Evolutionary conservation across 2,888 invertebrate species (phyloP).

Genomic region (Bibio marci): DNA sequence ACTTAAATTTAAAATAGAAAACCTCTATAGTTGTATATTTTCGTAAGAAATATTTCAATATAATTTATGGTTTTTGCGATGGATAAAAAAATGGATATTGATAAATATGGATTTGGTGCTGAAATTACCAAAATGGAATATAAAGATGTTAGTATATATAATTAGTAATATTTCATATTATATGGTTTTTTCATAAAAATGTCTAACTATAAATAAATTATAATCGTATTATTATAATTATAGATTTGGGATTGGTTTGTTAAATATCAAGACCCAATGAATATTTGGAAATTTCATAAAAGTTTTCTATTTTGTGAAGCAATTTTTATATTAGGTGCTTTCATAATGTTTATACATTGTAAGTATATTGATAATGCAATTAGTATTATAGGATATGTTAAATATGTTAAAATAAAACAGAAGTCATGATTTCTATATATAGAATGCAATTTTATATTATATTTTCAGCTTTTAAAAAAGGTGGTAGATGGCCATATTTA

Average conservation of each 20-base stretch:
- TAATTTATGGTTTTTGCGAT: too few relatives aligned
- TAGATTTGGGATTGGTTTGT: slow-evolving; percentile 47
- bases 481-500: slow-evolving; percentile 56
- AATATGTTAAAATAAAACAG: background rate
- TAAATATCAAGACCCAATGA: slow-evolving; percentile 32
- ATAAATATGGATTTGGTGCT: too few relatives aligned
- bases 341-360: slow-evolving; percentile 52
- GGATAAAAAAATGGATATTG: too few relatives aligned
- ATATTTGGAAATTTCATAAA: slow-evolving; percentile 46
- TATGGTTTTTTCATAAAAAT: too few relatives aligned
- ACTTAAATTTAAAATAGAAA: too few relatives aligned
- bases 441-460: background rate
- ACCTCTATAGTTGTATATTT: too few relatives aligned
- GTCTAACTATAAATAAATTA: too few relatives aligned
- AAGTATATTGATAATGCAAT: slow-evolving; percentile 19
- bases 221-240: slow-evolving; percentile 5
- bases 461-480: slow-evolving; percentile 42
- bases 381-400: background rate
- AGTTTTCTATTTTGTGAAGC: slow-evolving; percentile 46
- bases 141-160: too few relatives aligned
- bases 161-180: too few relatives aligned
- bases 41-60: too few relatives aligned
- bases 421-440: background rate
- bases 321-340: slow-evolving; percentile 39
- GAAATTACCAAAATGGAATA: too few relatives aligned